Percentiles rank a stretch among this genome's conserved stretches.
These are phyloP conservation scores for Drosophila eugracilis DNA, from an alignment of 1,140 invertebrate species.

Conservation along the genomic window DNA sequence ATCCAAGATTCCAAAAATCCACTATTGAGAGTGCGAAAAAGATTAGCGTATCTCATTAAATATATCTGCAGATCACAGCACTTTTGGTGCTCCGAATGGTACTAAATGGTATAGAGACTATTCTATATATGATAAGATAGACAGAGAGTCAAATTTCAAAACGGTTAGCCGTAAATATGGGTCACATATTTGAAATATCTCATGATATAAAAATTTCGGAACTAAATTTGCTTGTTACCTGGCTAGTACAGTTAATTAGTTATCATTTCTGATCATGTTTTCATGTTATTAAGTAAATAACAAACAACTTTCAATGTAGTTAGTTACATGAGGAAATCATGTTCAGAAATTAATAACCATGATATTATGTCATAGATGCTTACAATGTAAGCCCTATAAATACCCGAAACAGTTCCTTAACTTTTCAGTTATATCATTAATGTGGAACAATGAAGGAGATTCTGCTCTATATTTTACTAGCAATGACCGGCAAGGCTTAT, in stretches of 20 bases:
- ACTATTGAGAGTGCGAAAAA: too few species aligned
- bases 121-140: conserved; percentile 12
- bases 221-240: too few species aligned
- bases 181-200: background rate
- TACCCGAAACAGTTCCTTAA: background rate
- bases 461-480: background rate
- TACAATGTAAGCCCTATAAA: conserved; percentile 1
- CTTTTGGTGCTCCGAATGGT: conserved; percentile 41
- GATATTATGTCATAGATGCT: too few species aligned
- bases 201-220: background rate
- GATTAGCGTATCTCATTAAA: conserved; percentile 17
- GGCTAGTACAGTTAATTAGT: background rate
- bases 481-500: background rate
- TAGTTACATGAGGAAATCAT: background rate
- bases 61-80: conserved; percentile 47
- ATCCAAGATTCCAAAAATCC: too few species aligned
- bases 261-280: background rate
- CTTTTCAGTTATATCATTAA: background rate
- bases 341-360: background rate
- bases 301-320: background rate
- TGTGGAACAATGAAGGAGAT: background rate
- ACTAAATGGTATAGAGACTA: background rate
- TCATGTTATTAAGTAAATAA: background rate
- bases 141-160: conserved; percentile 40
- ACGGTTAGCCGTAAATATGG: background rate